Conservation (phyloP, 2,888 invertebrate genomes). For the Sycophila texana region DNA sequence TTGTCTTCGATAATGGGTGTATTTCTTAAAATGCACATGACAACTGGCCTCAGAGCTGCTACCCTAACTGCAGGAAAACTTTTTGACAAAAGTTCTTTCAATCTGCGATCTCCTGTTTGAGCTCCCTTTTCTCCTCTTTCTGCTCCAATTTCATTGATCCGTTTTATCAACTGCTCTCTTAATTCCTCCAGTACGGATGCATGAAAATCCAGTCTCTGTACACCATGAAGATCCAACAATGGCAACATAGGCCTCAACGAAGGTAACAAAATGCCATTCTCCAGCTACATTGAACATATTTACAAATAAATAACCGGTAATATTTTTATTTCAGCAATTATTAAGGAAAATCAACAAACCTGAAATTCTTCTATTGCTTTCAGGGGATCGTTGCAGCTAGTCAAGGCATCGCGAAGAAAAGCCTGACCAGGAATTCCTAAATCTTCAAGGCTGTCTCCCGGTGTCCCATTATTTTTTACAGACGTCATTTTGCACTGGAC, state of each 20-base stretch:
- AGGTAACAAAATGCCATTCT: slow-evolving; percentile 93
- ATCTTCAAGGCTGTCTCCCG: slow-evolving; percentile 85
- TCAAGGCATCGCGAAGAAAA: slow-evolving; percentile 91
- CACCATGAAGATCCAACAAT: slow-evolving; percentile 94
- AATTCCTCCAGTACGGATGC: slow-evolving; percentile 92
- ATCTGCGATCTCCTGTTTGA: slow-evolving; percentile 86
- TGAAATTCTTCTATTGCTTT: slow-evolving; percentile 99
- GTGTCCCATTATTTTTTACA: slow-evolving; percentile 67
- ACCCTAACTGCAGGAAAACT: slow-evolving; percentile 96
- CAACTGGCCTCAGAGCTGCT: slow-evolving; percentile 92
- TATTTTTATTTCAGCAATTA: slow-evolving; percentile 20
- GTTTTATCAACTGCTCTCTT: slow-evolving; percentile 78
- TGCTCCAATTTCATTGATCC: slow-evolving; percentile 89
- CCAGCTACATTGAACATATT: slow-evolving; percentile 79
- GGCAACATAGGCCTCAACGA: slow-evolving; percentile 96
- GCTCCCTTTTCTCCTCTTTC: slow-evolving; percentile 77
- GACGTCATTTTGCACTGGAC: slow-evolving; percentile 69
- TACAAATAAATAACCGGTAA: slow-evolving; percentile 1
- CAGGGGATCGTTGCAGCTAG: slow-evolving; percentile 96
- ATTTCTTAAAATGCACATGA: slow-evolving; percentile 95
- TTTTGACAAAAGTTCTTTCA: slow-evolving; percentile 92
- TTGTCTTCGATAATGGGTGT: slow-evolving; percentile 95
- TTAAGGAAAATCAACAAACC: slow-evolving; percentile 67
- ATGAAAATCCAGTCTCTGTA: slow-evolving; percentile 95
- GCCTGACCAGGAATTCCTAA: slow-evolving; percentile 91